Base-by-base conservation (phyloP, 2,113 vertebrate species). In the Callipepla californica region DNA sequence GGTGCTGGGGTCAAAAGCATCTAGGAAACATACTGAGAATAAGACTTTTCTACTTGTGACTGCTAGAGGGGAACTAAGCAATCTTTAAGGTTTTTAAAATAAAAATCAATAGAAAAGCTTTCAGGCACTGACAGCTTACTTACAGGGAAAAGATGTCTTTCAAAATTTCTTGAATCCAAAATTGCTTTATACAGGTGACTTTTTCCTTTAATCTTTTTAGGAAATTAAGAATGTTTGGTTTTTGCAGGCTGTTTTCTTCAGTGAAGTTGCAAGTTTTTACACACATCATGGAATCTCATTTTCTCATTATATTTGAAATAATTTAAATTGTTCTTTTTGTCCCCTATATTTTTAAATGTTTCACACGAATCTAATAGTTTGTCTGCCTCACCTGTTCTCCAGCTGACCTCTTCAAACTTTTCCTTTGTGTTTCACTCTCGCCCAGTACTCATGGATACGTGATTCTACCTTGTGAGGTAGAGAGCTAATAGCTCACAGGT, bases 51-150 rank as follows among this genome's bases (percentile, higher is more conserved):
- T 80, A 50, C 67, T 47, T 88, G 44, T 80, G 90, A 67, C 50
- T 93, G 73, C 61, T 82, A 40, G 61, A 93, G 61, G 36, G 76
- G 9, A 67, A 70, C 38, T 74, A 85, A 83, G 13, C 16, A 65
- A 63, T 67, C 66, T 63, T 86, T 55, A 59, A 73, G 48, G 20
- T 74, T 93, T 95, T 80, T 5, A 76, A 69, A 91, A 59, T 34
- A 87, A 73, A 89, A 92, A 91, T 83, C 72, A 90, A 77, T 80
- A 55, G 32, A 72, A 83, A 87, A 94, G 5, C 61, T 87, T 61
- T 83, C 59, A 85, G 58, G 30, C 13, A 69, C 21, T 59, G 36
- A 22, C 34, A 83, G 76, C 59, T 62, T 85, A 85, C 65, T 91
- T 93, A 51, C 7, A 59, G 59, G 58, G 1, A 34, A 22, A 26